These are phyloP conservation scores for Nomada goodeniana DNA, from an alignment of 2,888 invertebrate genomes.

Conservation along the genomic window DNA sequence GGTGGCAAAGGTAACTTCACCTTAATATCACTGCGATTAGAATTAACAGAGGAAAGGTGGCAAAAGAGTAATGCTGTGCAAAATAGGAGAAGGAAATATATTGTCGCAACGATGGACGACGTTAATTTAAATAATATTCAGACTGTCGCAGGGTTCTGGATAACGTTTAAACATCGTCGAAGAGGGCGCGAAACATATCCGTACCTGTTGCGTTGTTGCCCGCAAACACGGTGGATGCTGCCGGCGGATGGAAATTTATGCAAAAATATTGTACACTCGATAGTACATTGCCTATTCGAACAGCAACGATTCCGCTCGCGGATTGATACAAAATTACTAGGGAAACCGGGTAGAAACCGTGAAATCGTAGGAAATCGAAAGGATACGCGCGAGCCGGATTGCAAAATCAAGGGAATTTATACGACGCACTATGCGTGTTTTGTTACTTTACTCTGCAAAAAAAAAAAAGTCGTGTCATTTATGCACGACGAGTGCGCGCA, in stretches of 20 bases:
- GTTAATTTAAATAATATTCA: too few species aligned
- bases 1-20: too few species aligned
- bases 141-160: too few species aligned
- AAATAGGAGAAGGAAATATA: too few species aligned
- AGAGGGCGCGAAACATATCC: constrained; percentile 1
- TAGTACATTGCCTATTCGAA: constrained; percentile 1
- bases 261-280: neutral
- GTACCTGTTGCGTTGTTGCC: constrained; percentile 12
- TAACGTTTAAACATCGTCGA: neutral
- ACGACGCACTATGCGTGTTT: constrained; percentile 41
- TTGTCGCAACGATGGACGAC: too few species aligned
- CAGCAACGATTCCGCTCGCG: neutral
- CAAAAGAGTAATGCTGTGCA: too few species aligned
- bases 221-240: neutral
- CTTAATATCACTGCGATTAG: too few species aligned
- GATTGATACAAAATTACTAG: neutral
- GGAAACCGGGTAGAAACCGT: constrained; percentile 3
- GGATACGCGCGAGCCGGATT: constrained; percentile 39
- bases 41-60: too few species aligned
- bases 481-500: too few species aligned
- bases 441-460: constrained; percentile 28
- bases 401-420: constrained; percentile 40
- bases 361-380: constrained; percentile 48
- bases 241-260: constrained; percentile 5
- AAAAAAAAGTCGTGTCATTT: neutral